These are phyloP conservation scores for Acanthoscelides obtectus DNA, from an alignment of 2,888 invertebrate genomes.

Conservation along the genomic window DNA sequence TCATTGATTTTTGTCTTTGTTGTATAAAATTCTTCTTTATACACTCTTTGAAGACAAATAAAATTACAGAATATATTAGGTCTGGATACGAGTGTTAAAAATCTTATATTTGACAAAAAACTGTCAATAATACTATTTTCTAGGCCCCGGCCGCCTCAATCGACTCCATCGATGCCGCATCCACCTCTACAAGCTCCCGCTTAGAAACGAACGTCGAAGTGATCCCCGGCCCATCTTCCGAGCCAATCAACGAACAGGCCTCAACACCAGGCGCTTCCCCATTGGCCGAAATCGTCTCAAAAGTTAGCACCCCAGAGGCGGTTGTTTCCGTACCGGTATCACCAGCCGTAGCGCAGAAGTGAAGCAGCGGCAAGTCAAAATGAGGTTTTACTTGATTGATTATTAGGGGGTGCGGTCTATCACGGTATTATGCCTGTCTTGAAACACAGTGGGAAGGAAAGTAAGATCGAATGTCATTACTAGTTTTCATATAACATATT, in stretches of 20 bases:
- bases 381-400: background rate
- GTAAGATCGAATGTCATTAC: too few relatives aligned
- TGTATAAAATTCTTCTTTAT: too few relatives aligned
- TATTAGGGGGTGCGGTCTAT: too few relatives aligned
- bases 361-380: background rate
- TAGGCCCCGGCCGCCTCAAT: background rate
- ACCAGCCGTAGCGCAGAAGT: background rate
- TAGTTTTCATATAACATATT: too few relatives aligned
- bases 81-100: too few relatives aligned
- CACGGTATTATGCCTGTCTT: too few relatives aligned
- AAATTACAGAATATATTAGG: too few relatives aligned
- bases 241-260: background rate
- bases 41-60: too few relatives aligned
- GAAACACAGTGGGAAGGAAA: too few relatives aligned
- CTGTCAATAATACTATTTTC: background rate
- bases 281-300: background rate
- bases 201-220: slow-evolving; percentile 15
- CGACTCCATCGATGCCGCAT: background rate
- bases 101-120: too few relatives aligned
- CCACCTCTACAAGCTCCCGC: slow-evolving; percentile 14
- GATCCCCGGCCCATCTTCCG: background rate
- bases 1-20: too few relatives aligned
- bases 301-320: background rate
- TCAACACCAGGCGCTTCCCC: background rate
- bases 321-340: background rate